These are phyloP conservation scores for Chamaetylas fuelleborni DNA, from an alignment of 2,113 vertebrate genomes.

Conservation along the genomic window DNA sequence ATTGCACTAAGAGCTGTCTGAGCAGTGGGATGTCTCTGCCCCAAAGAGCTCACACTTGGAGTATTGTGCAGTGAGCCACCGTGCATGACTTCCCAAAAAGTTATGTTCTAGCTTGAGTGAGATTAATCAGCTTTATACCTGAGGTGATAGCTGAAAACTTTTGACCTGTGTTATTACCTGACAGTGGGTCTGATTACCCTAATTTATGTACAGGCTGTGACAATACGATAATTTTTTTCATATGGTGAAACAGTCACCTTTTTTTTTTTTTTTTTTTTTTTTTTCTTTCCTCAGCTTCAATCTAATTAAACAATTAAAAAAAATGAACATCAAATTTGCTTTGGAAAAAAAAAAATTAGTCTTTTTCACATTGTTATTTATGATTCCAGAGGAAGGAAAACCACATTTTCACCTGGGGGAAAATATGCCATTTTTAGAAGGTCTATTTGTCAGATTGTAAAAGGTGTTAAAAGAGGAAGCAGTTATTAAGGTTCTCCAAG, in stretches of 20 bases:
- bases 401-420: background rate
- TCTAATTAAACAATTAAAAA: background rate
- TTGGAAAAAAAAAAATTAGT: background rate
- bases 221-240: background rate
- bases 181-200: background rate
- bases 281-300: background rate
- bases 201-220: background rate
- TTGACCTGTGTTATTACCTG: background rate
- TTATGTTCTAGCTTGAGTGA: background rate
- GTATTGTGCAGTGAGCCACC: background rate
- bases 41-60: background rate
- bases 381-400: background rate
- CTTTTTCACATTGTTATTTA: slow-evolving; percentile 21
- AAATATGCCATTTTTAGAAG: slow-evolving; percentile 26
- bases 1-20: background rate
- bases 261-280: background rate
- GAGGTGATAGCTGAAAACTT: background rate
- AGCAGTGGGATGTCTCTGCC: background rate
- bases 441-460: slow-evolving; percentile 5
- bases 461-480: background rate
- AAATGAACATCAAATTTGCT: background rate
- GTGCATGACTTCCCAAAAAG: background rate
- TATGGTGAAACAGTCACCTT: background rate
- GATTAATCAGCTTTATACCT: background rate
- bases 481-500: slow-evolving; percentile 20